A percentile compares a stretch with the other conserved stretches of the same genome.
phyloP scores from a whole-genome alignment of 37 sponge, comb jelly and placozoan species.

The Halichondria panicea region DNA sequence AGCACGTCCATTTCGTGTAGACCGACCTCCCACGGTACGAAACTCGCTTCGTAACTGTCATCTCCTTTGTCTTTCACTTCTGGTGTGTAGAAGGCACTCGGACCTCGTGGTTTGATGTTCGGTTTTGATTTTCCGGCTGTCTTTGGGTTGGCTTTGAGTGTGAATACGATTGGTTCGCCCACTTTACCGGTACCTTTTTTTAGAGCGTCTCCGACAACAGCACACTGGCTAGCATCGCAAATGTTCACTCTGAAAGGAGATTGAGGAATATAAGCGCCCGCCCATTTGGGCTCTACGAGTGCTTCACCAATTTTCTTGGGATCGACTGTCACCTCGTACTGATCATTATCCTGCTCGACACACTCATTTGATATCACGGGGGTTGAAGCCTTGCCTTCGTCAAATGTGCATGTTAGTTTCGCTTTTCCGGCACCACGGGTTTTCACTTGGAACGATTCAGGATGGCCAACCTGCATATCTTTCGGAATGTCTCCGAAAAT shows the following conservation, averaged over 20 bases:
- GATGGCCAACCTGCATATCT: slow-evolving; percentile 34
- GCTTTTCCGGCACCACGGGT: slow-evolving; percentile 44
- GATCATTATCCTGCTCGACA: slow-evolving; percentile 24
- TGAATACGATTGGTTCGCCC: slow-evolving; percentile 56
- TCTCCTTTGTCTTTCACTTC: slow-evolving; percentile 57
- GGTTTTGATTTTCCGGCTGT: slow-evolving; percentile 60
- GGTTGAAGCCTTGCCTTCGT: not conserved
- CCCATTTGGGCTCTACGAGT: slow-evolving; percentile 25
- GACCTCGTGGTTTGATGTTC: slow-evolving; percentile 52
- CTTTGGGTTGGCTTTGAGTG: slow-evolving; percentile 15
- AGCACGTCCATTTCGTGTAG: slow-evolving; percentile 56
- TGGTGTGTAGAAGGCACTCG: slow-evolving; percentile 45
- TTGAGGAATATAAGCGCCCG: slow-evolving; percentile 42
- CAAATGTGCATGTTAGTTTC: slow-evolving; percentile 14
- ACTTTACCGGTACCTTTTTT: slow-evolving; percentile 23
- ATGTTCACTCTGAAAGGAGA: slow-evolving; percentile 59
- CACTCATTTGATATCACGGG: not conserved
- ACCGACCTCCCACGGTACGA: slow-evolving; percentile 78
- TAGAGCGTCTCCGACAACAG: slow-evolving; percentile 21
- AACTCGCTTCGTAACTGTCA: slow-evolving; percentile 37
- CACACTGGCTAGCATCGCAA: slow-evolving; percentile 47
- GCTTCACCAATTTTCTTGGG: slow-evolving; percentile 30
- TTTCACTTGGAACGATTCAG: slow-evolving; percentile 20
- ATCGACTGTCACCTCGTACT: slow-evolving; percentile 16
- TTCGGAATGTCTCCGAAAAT: slow-evolving; percentile 41